Conservation (phyloP, 2,888 invertebrate species). For the Toxonevra muliebris region DNA sequence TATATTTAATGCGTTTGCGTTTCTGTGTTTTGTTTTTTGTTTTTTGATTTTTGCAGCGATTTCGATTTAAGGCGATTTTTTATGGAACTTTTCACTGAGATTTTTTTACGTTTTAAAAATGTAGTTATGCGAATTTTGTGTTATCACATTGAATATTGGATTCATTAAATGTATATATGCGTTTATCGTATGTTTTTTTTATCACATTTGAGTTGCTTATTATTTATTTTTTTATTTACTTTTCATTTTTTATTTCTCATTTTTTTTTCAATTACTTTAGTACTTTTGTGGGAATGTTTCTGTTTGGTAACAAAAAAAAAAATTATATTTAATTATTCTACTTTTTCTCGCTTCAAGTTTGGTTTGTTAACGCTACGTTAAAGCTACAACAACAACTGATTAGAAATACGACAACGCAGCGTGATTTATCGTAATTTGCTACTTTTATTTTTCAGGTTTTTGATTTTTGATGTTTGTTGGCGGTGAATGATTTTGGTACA, state of each 20-base stretch:
- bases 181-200: conserved; percentile 18
- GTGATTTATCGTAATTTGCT: not conserved
- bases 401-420: conserved; percentile 19
- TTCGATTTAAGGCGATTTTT: too few relatives aligned
- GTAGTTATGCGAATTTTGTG: not conserved
- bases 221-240: conserved; percentile 36
- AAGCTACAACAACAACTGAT: conserved; percentile 41
- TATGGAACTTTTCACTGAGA: too few relatives aligned
- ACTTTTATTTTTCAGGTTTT: conserved; percentile 5
- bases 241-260: conserved; percentile 41
- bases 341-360: not conserved
- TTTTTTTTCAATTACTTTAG: conserved; percentile 13
- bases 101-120: too few relatives aligned
- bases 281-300: conserved; percentile 53
- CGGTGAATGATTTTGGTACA: not conserved
- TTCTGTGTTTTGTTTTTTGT: not conserved
- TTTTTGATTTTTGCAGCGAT: not conserved
- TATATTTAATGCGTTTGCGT: conserved; percentile 23
- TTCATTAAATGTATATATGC: conserved; percentile 1
- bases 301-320: conserved; percentile 39
- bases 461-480: not conserved
- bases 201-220: conserved; percentile 38
- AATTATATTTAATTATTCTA: not conserved
- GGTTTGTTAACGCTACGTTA: conserved; percentile 28
- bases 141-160: conserved; percentile 16